These are phyloP conservation scores for Sander vitreus DNA, from an alignment of 2,113 vertebrate species.

Conservation along the genomic window DNA sequence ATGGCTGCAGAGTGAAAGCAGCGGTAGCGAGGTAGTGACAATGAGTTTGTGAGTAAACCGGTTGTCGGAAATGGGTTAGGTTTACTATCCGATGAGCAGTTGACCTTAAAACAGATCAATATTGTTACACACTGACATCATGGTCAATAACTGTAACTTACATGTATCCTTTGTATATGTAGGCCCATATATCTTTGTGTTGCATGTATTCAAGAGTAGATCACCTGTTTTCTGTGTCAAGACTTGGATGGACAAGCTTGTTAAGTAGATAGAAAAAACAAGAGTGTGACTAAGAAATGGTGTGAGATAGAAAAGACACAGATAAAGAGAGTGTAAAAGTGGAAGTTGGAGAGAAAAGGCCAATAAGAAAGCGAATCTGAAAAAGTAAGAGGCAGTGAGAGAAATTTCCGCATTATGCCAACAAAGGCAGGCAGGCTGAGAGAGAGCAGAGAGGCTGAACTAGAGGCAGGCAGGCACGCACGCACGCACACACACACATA, in stretches of 20 bases:
- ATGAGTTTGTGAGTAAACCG: conserved; percentile 15
- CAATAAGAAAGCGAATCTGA: neutral
- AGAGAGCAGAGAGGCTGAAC: conserved; percentile 36
- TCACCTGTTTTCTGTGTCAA: neutral
- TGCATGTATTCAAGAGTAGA: neutral
- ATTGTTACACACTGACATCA: conserved; percentile 20
- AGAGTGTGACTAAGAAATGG: conserved; percentile 6
- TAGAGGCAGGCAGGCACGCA: conserved; percentile 4
- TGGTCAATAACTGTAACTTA: conserved; percentile 24
- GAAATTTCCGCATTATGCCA: conserved; percentile 68
- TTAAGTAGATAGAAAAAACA: neutral
- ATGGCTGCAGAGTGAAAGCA: neutral
- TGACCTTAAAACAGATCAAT: conserved; percentile 56
- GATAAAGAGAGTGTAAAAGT: conserved; percentile 4
- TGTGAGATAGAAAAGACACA: neutral
- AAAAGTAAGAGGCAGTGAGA: conserved; percentile 23
- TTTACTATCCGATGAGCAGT: conserved; percentile 27
- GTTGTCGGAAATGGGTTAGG: conserved; percentile 27
- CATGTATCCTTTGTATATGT: neutral
- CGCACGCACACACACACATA: conserved; percentile 20
- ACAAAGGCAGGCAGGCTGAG: conserved; percentile 51
- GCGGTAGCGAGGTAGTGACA: neutral
- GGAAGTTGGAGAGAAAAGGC: conserved; percentile 6
- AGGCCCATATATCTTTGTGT: neutral
- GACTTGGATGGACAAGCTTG: neutral